These are phyloP conservation scores for Alces alces DNA, from an alignment of 2,113 vertebrate genomes.

Conservation along the genomic window DNA sequence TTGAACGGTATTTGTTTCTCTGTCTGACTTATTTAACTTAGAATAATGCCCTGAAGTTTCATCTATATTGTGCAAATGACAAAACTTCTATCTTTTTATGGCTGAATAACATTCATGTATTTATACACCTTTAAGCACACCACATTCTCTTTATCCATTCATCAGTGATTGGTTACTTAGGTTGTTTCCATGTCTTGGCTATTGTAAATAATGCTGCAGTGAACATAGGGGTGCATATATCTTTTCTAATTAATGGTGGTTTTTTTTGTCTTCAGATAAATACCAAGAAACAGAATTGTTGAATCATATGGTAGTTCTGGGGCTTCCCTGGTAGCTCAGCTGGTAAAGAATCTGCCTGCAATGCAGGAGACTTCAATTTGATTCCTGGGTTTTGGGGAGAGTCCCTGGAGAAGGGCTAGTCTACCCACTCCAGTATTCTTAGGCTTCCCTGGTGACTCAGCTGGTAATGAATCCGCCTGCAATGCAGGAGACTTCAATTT, in stretches of 20 bases:
- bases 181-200: neutral
- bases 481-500: neutral
- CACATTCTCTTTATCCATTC: neutral
- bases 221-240: neutral
- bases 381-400: neutral
- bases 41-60: neutral
- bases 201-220: neutral
- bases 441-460: neutral
- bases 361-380: neutral
- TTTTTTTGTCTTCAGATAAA: neutral
- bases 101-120: neutral
- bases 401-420: neutral
- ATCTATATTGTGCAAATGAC: neutral
- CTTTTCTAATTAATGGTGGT: neutral
- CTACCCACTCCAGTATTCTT: neutral
- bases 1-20: neutral
- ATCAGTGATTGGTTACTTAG: neutral
- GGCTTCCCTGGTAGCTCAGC: neutral
- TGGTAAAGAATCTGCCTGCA: neutral
- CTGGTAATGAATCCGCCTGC: neutral
- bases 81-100: neutral
- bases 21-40: neutral
- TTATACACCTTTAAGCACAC: neutral
- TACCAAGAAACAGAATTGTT: neutral
- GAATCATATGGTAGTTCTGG: neutral